phyloP scores from a whole-genome alignment of 2,888 invertebrate species.

The Thera britannica region DNA sequence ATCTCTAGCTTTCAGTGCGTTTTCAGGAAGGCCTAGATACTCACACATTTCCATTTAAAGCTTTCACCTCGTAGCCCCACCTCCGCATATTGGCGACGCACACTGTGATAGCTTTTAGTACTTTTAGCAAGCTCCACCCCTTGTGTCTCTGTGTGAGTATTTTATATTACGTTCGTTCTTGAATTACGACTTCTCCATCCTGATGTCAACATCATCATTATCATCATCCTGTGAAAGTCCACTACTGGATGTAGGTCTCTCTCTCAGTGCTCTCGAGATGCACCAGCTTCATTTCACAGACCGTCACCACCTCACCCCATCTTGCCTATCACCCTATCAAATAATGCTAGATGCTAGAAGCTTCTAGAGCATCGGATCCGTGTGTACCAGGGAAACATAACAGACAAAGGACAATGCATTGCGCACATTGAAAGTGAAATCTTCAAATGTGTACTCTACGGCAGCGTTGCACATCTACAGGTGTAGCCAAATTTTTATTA shows the following conservation, averaged over 20 bases:
- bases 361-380: neutral
- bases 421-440: slow-evolving; percentile 4
- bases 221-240: too few relatives aligned
- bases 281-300: too few relatives aligned
- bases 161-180: neutral
- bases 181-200: neutral
- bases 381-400: slow-evolving; percentile 9
- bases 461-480: neutral
- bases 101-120: slow-evolving; percentile 6
- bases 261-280: too few relatives aligned
- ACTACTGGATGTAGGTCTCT: too few relatives aligned
- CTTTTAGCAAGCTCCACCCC: slow-evolving; percentile 12
- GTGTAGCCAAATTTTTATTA: too few relatives aligned
- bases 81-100: neutral
- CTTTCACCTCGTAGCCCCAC: slow-evolving; percentile 5
- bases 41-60: slow-evolving; percentile 3
- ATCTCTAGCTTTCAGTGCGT: neutral
- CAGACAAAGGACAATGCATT: neutral
- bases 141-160: slow-evolving; percentile 1
- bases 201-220: too few relatives aligned
- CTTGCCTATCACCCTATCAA: neutral
- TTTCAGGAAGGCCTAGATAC: neutral
- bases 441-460: neutral
- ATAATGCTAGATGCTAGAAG: neutral
- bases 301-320: too few relatives aligned